Percentiles rank a stretch among this genome's conserved stretches.
Evolutionary conservation across 2,113 vertebrate species (phyloP).

Genomic region (Serilophus lunatus): DNA sequence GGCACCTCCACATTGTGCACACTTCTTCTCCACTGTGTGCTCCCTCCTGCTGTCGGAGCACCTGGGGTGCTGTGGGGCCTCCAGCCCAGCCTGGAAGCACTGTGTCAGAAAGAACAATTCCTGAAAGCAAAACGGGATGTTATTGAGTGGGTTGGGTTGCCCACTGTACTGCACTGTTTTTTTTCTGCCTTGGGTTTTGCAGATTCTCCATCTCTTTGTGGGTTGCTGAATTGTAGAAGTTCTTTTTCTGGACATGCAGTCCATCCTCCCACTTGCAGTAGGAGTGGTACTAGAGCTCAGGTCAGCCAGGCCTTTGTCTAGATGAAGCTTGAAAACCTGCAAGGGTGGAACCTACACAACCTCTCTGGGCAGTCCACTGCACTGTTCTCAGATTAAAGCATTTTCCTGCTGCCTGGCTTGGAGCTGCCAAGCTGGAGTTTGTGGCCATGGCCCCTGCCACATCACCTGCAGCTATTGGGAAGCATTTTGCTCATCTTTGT

Average conservation of each 20-base stretch:
- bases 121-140: fast-evolving
- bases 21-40: neutral
- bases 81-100: neutral
- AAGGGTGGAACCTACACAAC: neutral
- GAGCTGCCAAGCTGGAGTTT: neutral
- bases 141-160: neutral
- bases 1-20: neutral
- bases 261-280: neutral
- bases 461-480: neutral
- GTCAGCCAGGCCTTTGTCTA: neutral
- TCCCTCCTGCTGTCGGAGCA: neutral
- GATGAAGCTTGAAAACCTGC: neutral
- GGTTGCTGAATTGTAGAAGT: fast-evolving
- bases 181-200: neutral
- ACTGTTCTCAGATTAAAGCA: neutral
- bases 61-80: neutral
- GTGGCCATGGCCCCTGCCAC: neutral
- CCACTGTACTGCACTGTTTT: neutral
- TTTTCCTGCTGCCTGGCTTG: neutral
- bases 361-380: neutral
- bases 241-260: neutral
- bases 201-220: neutral
- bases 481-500: neutral
- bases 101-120: neutral
- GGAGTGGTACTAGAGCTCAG: neutral